These are phyloP conservation scores for Microcebus jonahi DNA, from an alignment of 2,113 vertebrate species.

Conservation along the genomic window DNA sequence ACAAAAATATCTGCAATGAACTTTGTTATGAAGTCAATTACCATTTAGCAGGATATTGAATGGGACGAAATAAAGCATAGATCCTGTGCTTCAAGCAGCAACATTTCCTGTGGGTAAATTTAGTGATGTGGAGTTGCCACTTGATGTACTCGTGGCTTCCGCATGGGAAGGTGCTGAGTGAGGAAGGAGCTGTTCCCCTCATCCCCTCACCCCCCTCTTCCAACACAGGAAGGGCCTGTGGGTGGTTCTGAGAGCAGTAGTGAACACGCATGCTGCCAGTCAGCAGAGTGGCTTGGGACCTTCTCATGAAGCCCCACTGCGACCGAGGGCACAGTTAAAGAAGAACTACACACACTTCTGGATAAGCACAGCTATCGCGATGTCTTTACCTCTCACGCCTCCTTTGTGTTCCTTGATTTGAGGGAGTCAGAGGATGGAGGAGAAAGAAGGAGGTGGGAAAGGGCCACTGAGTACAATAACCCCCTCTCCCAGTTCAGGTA, in stretches of 20 bases:
- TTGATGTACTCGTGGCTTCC: neutral
- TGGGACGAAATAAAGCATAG: neutral
- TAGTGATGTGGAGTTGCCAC: neutral
- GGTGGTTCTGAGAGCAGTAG: neutral
- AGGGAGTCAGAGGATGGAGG: neutral
- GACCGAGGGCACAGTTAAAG: neutral
- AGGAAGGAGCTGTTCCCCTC: rapidly evolving
- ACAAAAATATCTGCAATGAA: neutral
- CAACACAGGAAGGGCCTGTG: rapidly evolving
- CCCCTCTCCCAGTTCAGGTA: rapidly evolving
- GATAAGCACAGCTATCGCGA: neutral
- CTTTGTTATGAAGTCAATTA: neutral
- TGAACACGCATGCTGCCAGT: rapidly evolving
- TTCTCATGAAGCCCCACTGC: neutral
- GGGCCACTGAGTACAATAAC: rapidly evolving
- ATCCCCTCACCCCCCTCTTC: rapidly evolving
- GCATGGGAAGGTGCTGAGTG: neutral
- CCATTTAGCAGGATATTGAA: neutral
- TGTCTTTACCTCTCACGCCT: neutral
- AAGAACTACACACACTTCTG: neutral
- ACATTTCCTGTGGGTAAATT: neutral
- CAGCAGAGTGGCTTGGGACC: no score
- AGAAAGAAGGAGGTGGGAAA: neutral
- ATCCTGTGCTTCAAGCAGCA: neutral
- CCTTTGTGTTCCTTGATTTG: neutral